Percentiles rank a stretch among this genome's conserved stretches.
Evolutionary conservation across 2,113 vertebrate species (phyloP).

Genomic region (Pardalotus punctatus): DNA sequence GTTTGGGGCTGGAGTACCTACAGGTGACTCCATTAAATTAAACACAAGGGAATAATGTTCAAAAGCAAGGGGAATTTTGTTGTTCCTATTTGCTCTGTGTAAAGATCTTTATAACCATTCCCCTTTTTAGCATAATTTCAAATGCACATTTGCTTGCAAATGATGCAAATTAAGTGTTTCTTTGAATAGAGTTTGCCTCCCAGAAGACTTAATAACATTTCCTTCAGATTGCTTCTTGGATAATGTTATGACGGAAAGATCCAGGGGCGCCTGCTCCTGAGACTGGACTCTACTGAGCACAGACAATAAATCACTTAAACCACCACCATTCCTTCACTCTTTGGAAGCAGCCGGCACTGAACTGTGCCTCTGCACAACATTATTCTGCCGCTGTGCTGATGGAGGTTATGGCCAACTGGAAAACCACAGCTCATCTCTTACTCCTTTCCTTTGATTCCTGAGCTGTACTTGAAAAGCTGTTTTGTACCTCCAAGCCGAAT

Average conservation of each 20-base stretch:
- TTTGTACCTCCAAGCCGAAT: neutral
- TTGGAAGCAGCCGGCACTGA: conserved; percentile 37
- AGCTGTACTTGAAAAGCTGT: neutral
- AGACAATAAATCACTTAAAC: conserved; percentile 48
- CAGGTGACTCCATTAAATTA: neutral
- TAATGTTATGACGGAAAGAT: conserved; percentile 41
- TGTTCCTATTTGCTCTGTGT: neutral
- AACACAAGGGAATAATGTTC: neutral
- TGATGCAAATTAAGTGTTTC: conserved; percentile 40
- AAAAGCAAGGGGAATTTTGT: neutral
- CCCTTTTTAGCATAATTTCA: neutral
- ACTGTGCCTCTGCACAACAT: conserved; percentile 14
- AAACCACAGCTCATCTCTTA: neutral
- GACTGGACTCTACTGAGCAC: neutral
- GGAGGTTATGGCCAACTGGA: neutral
- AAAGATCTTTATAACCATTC: neutral
- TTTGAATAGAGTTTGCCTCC: conserved; percentile 19
- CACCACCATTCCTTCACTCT: conserved; percentile 9
- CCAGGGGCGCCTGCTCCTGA: neutral
- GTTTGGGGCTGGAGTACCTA: neutral
- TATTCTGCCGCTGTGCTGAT: neutral
- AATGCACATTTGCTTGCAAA: neutral
- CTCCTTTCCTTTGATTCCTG: neutral
- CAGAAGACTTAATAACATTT: conserved; percentile 37
- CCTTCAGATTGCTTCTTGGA: conserved; percentile 2